phyloP scores from a whole-genome alignment of 2,113 vertebrate genomes.

The Trogon surrucura region DNA sequence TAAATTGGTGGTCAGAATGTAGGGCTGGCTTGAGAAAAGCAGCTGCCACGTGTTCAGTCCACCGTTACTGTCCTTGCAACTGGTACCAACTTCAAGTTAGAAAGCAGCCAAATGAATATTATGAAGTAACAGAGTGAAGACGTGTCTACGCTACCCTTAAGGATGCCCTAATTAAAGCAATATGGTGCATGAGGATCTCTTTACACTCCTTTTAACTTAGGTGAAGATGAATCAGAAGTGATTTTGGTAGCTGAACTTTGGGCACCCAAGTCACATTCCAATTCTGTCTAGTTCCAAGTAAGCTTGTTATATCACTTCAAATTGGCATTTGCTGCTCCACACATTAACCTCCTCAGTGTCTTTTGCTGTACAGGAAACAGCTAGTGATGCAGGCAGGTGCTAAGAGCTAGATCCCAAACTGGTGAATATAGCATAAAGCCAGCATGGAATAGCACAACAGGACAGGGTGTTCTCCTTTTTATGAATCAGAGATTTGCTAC shows the following conservation, averaged over 20 bases:
- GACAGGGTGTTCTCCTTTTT: background rate
- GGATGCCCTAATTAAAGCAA: background rate
- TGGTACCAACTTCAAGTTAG: background rate
- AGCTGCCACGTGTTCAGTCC: background rate
- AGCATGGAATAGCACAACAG: background rate
- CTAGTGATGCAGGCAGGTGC: background rate
- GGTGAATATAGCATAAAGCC: background rate
- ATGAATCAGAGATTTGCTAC: background rate
- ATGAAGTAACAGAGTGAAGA: background rate
- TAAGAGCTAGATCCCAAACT: background rate
- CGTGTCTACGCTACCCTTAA: background rate
- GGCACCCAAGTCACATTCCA: background rate
- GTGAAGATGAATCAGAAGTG: background rate
- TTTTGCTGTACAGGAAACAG: background rate
- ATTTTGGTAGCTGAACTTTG: background rate
- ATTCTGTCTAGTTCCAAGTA: background rate
- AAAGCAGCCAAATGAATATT: background rate
- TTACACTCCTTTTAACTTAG: background rate
- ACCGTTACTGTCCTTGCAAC: background rate
- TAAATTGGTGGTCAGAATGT: background rate
- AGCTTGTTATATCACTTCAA: background rate
- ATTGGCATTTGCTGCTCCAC: background rate
- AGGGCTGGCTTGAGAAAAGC: background rate
- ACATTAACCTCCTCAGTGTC: background rate
- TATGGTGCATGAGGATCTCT: background rate